Percentiles rank a stretch among this genome's conserved stretches.
phyloP scores from a whole-genome alignment of 2,113 vertebrate species.

The Arvicanthis niloticus region DNA sequence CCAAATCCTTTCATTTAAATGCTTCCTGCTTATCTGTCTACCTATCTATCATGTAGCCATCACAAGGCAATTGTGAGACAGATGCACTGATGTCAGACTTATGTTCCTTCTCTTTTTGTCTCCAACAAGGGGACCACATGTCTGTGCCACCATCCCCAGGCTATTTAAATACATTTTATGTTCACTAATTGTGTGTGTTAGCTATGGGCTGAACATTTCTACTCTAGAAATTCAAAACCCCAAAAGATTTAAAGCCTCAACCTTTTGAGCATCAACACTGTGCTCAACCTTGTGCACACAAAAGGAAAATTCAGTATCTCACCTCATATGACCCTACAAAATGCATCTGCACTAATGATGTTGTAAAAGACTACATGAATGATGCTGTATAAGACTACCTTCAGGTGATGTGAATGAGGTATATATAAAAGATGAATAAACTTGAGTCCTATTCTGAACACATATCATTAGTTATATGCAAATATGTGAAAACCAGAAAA shows the following conservation, averaged over 20 bases:
- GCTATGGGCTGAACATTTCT: neutral
- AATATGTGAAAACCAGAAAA: neutral
- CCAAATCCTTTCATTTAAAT: neutral
- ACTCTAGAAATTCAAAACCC: neutral
- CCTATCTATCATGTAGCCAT: neutral
- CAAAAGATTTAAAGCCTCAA: neutral
- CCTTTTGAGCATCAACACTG: neutral
- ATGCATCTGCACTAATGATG: neutral
- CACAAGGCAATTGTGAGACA: neutral
- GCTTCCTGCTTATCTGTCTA: neutral
- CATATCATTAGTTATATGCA: neutral
- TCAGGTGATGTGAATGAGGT: neutral
- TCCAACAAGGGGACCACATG: neutral
- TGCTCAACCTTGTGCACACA: too few relatives aligned
- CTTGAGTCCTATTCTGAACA: neutral
- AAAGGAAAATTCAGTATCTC: neutral
- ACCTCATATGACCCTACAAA: neutral
- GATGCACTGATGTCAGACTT: neutral
- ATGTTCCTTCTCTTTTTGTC: neutral
- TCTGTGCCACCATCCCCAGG: neutral
- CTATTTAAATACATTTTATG: constrained; percentile 20
- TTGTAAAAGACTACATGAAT: neutral
- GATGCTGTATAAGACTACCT: too few relatives aligned
- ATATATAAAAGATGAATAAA: neutral
- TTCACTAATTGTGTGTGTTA: neutral